Evolutionary conservation across 2,888 invertebrate genomes (phyloP).

Genomic region (Eurytoma californica): DNA sequence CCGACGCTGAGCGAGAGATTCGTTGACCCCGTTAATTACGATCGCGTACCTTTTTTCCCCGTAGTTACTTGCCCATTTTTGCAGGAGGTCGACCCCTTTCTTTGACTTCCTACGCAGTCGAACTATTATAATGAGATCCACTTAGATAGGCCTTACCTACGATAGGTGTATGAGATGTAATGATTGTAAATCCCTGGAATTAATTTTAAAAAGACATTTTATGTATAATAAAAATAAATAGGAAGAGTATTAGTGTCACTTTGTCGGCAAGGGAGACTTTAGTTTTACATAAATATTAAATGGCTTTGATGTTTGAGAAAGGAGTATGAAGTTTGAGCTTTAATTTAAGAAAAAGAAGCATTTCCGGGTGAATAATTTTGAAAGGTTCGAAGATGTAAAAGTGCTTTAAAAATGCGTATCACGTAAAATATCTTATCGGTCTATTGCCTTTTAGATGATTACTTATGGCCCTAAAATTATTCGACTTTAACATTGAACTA

Average conservation of each 20-base stretch:
- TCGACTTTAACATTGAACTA: no score
- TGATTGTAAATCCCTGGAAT: no score
- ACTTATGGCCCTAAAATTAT: no score
- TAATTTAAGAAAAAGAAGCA: constrained; percentile 2
- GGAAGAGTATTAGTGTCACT: no score
- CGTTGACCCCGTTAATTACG: constrained; percentile 46
- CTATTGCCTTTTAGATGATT: no score
- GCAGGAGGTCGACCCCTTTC: neutral
- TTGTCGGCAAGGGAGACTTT: neutral
- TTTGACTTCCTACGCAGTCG: neutral
- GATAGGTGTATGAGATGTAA: neutral
- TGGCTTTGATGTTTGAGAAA: constrained; percentile 7
- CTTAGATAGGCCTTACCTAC: neutral
- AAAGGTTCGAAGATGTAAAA: neutral
- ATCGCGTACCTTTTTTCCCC: constrained; percentile 5
- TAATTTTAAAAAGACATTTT: no score
- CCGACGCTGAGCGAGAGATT: neutral
- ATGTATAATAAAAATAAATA: no score
- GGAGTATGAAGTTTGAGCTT: constrained; percentile 1
- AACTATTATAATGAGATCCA: neutral
- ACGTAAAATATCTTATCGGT: no score
- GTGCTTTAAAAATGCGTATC: neutral
- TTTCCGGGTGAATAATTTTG: constrained; percentile 8
- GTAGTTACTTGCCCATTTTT: constrained; percentile 1
- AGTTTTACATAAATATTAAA: neutral